Percentiles rank a stretch among this genome's conserved stretches.
These are phyloP conservation scores for Takifugu ocellatus DNA, from an alignment of 2,797 vertebrate species.

Conservation along the genomic window DNA sequence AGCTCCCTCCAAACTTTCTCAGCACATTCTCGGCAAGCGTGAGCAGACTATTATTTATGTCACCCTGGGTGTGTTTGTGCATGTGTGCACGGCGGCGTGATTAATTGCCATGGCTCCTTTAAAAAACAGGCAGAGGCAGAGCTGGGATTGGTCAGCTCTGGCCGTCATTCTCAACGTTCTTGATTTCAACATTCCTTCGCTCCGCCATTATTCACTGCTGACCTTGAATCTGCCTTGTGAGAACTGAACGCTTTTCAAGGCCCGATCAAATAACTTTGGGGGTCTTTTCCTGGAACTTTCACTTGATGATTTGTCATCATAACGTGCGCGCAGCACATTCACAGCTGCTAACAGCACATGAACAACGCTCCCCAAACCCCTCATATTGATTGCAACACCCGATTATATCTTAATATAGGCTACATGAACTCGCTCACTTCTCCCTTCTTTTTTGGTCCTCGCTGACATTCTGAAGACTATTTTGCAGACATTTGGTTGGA, in stretches of 20 bases:
- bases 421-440: slow-evolving; percentile 27
- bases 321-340: slow-evolving; percentile 1
- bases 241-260: too few relatives aligned
- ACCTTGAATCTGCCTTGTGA: background rate
- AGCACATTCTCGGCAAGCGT: background rate
- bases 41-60: background rate
- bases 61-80: slow-evolving; percentile 7
- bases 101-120: slow-evolving; percentile 45
- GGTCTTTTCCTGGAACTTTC: background rate
- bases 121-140: slow-evolving; percentile 63
- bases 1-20: slow-evolving; percentile 16
- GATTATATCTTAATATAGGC: slow-evolving; percentile 34
- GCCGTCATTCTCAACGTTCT: slow-evolving; percentile 35
- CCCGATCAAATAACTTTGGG: too few relatives aligned
- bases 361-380: slow-evolving; percentile 8
- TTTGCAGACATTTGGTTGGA: slow-evolving; percentile 49
- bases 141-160: slow-evolving; percentile 33
- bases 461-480: slow-evolving; percentile 52
- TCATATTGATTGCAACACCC: slow-evolving; percentile 25
- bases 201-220: slow-evolving; percentile 17
- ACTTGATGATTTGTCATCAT: background rate
- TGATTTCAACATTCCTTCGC: slow-evolving; percentile 41
- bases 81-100: slow-evolving; percentile 21
- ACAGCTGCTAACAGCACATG: slow-evolving; percentile 16
- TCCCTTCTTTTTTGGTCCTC: slow-evolving; percentile 23